phyloP scores from a whole-genome alignment of 2,888 invertebrate species.

The Siphonodentalium dalli region DNA sequence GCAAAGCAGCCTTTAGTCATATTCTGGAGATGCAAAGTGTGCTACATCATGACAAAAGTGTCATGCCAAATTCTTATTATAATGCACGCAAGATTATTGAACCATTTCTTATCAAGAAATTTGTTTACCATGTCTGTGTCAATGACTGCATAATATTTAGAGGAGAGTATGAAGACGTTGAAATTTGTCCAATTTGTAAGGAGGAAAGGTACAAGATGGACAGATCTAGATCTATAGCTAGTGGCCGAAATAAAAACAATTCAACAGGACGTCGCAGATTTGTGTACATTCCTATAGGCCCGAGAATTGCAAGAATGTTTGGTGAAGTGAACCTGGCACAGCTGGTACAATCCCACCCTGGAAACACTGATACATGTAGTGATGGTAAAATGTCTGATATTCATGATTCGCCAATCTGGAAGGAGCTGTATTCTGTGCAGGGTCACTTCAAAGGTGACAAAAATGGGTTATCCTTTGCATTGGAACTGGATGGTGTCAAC shows the following conservation, averaged over 20 bases:
- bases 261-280: background rate
- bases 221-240: too few species aligned
- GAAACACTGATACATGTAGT: background rate
- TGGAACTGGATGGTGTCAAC: constrained; percentile 13
- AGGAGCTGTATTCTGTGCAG: constrained; percentile 2
- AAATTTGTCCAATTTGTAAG: background rate
- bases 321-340: constrained; percentile 8
- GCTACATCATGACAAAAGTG: background rate
- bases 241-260: too few species aligned
- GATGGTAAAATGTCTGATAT: constrained; percentile 8
- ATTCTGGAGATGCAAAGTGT: background rate
- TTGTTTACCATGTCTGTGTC: constrained; percentile 1
- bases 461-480: constrained; percentile 8
- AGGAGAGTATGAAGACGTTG: background rate
- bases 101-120: constrained; percentile 9
- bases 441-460: constrained; percentile 10
- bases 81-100: constrained; percentile 3
- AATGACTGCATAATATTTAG: constrained; percentile 5
- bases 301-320: constrained; percentile 12
- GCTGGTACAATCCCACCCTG: constrained; percentile 1
- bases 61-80: constrained; percentile 5
- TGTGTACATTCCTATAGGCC: background rate
- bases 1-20: too few species aligned
- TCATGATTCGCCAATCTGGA: constrained; percentile 14
- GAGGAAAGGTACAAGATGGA: background rate